Evolutionary conservation across 2,888 invertebrate genomes (phyloP), one percentile per base, ranked within the genome.

Genomic region (Muscina levida): DNA sequence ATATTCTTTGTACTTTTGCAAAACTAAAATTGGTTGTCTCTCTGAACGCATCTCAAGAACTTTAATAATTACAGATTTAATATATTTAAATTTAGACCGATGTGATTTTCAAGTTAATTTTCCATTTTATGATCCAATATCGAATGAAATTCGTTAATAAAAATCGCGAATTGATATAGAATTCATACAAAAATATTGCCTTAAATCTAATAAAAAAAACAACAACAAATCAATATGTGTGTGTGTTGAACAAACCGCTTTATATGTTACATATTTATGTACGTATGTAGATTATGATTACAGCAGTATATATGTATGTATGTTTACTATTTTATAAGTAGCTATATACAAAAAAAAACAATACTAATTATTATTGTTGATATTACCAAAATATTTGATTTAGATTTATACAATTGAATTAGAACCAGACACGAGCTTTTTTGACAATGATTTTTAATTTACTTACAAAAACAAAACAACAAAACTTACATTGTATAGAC

Each of bases 401-500:
- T 70, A 68, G 31, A 26, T 66, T 26, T 66, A 46, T 46, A 48
- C 46, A 44, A 24, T 65, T 42, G 1, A 48, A 57, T 77, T 82
- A 85, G 80, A 65, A 65, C 11, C 77, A 71, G 79, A 79, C 44
- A 72, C 26, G 48, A 84, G 74, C 73, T 70, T 65, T 66, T 68
- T 70, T 86, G 84, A 84, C 85, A 85, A 76, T 83, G 83, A 82
- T 72, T 79, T 79, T 72, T 57, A 66, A 77, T 74, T 77, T 22
- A 44, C 22, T 53, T 6, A 53, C 6, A 22, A 24, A 53, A 53
- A n/a, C n/a, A n/a, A n/a, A n/a, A n/a, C n/a, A n/a, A 51, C 51
- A 17, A 51, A 53, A n/a, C n/a, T n/a, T n/a, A n/a, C n/a, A 31
- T 31, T 31, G 31, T 31, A 37, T 10, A 51, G 37, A 48, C 8